Percentiles rank a stretch among this genome's conserved stretches.
Conservation (phyloP, 2,888 invertebrate genomes). For the Clunio marinus region DNA sequence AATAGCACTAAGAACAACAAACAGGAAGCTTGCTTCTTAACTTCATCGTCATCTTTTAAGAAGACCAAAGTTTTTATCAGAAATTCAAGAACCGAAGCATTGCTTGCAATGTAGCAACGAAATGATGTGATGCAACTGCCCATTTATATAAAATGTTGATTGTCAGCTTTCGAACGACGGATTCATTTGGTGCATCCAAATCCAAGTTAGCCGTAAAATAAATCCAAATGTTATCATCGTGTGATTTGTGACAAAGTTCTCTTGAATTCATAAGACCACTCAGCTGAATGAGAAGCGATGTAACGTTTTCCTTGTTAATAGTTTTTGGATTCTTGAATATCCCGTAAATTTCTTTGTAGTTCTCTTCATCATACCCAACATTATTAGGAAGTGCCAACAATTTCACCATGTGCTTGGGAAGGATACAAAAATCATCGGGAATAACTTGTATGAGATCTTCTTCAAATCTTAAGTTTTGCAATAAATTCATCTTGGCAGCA, state of each 20-base stretch:
- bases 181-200: background rate
- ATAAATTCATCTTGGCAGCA: conserved; percentile 4
- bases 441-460: conserved; percentile 16
- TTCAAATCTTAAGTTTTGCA: background rate
- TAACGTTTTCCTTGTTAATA: background rate
- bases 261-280: conserved; percentile 9
- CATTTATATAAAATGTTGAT: conserved; percentile 29
- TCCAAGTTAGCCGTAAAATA: conserved; percentile 1
- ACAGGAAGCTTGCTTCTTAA: background rate
- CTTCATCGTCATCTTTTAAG: background rate
- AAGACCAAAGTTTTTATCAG: conserved; percentile 13
- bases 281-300: background rate
- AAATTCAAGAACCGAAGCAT: background rate
- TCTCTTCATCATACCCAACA: background rate
- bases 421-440: conserved; percentile 12
- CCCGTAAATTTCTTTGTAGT: background rate
- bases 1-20: conserved; percentile 13
- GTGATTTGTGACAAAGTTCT: background rate
- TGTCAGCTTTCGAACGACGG: background rate
- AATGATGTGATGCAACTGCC: background rate
- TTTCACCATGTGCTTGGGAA: background rate
- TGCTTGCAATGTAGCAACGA: conserved; percentile 14
- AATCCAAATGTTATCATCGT: conserved; percentile 24
- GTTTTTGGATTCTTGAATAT: background rate
- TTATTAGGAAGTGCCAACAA: background rate